Base-by-base conservation (phyloP, 1,140 invertebrate species). In the Drosophila tsacasi region DNA sequence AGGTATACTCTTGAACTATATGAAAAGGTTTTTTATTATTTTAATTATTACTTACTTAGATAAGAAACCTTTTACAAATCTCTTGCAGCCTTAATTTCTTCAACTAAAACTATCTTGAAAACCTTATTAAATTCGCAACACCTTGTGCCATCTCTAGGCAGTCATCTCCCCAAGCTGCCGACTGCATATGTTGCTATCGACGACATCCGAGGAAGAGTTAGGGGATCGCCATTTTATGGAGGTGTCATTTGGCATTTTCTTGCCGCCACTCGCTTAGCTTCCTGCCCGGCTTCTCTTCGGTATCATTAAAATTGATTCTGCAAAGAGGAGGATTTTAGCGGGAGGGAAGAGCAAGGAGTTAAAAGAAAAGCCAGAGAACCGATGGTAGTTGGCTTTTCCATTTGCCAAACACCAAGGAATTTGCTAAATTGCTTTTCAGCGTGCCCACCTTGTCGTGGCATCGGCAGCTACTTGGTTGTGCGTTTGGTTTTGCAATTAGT, bases 261-360 rank as follows among this genome's bases (percentile, higher is more conserved):
- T 58, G 58, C 57, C 58, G 25, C 74, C 55, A 49, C 52, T 61
- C 68, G 74, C 50, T 66, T 77, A 50, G 82, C 54, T 76, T 83
- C 60, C 35, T 67, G 30, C 27, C 55, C 40, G 35, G 63, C 35
- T 52, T 32, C 27, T 50, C 47, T 32, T 76, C 40, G 76, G 61
- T 85, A 79, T 85, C 85, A 90, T 90, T 90, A 90, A 90, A 90
- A 90, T 90, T 90, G 85, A 90, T 90, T 90, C 81, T 84, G 85
- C 73, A 68, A 65, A 37, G 57, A 68, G 68, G 17, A 19, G 17
- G 17, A 30, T 3, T 27, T 17, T 21, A 15, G 42, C 32, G 39
- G 12, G 3, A 35, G 42, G 50, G 9, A 21, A n/a, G 10, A 13
- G n/a, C 8, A 5, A 46, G 23, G 44, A 50, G 30, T 21, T 25